phyloP scores from a whole-genome alignment of 2,888 invertebrate genomes.

The Chalcis sispes region DNA sequence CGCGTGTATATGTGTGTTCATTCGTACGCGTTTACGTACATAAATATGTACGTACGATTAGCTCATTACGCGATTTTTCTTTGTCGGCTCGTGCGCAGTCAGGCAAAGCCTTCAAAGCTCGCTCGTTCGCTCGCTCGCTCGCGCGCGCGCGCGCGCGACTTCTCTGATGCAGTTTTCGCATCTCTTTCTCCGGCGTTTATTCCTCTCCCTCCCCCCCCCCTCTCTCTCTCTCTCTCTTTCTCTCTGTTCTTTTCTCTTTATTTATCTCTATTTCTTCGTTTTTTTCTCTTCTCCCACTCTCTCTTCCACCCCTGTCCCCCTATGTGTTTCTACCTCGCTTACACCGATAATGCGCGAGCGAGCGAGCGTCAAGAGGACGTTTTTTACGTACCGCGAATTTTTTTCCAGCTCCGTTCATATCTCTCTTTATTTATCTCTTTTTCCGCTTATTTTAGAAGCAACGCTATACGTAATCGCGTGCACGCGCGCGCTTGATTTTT shows the following conservation, averaged over 20 bases:
- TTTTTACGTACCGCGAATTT: background rate
- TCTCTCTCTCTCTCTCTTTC: background rate
- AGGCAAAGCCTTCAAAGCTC: constrained; percentile 16
- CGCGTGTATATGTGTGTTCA: no score
- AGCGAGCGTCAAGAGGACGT: no score
- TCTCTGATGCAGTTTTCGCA: constrained; percentile 34
- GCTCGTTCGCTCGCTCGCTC: no score
- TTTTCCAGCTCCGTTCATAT: background rate
- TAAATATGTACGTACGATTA: constrained; percentile 19
- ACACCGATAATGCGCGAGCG: no score
- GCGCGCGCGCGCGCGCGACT: no score
- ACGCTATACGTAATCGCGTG: no score
- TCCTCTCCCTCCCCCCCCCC: background rate
- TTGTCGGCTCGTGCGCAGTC: background rate
- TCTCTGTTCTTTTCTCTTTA: background rate
- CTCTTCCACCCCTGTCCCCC: background rate
- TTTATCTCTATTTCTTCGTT: background rate
- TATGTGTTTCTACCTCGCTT: no score
- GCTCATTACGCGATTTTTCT: constrained; percentile 24
- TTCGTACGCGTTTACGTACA: no score
- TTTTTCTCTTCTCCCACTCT: background rate
- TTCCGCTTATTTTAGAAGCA: no score
- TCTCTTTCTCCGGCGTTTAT: background rate
- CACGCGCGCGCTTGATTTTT: no score
- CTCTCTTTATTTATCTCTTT: no score